A percentile compares a stretch with the other conserved stretches of the same genome.
Conservation (phyloP, 1,140 invertebrate species). For the Diachasma alloeum region DNA sequence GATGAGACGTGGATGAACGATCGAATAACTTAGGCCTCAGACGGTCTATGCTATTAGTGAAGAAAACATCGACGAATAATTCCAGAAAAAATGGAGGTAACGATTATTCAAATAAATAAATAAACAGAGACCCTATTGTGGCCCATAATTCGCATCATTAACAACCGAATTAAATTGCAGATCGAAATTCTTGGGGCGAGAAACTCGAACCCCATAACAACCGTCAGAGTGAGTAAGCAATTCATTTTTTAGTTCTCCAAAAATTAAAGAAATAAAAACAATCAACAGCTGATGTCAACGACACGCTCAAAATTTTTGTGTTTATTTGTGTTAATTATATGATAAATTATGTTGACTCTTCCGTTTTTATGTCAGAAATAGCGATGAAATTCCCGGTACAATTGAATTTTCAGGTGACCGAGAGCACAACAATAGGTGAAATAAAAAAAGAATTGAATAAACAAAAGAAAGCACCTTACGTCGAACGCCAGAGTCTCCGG, state of each 20-base stretch:
- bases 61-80: neutral
- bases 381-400: neutral
- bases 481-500: constrained; percentile 84
- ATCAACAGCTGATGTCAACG: neutral
- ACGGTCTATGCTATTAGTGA: neutral
- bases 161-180: neutral
- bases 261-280: neutral
- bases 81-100: neutral
- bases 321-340: neutral
- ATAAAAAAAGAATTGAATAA: constrained; percentile 79
- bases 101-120: neutral
- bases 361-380: neutral
- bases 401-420: constrained; percentile 56
- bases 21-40: neutral
- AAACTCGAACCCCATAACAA: neutral
- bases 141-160: neutral
- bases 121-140: neutral
- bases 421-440: constrained; percentile 74
- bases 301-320: neutral
- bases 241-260: neutral
- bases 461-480: constrained; percentile 75
- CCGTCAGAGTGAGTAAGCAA: constrained; percentile 1
- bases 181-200: neutral
- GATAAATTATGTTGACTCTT: neutral
- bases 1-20: neutral